Evolutionary conservation across 2,113 vertebrate genomes (phyloP).

Genomic region (Arizona elegans): DNA sequence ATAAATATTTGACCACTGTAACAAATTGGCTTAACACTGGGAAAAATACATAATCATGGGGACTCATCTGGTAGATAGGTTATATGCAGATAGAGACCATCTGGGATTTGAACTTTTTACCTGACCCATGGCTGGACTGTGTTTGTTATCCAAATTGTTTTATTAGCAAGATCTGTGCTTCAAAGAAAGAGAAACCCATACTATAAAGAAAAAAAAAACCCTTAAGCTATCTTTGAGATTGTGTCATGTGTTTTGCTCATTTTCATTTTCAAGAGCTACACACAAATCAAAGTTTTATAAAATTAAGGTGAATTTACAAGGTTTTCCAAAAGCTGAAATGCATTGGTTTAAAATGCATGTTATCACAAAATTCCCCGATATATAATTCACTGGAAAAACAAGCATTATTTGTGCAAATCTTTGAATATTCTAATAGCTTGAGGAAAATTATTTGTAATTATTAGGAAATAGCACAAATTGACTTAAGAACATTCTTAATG

Average conservation of each 20-base stretch:
- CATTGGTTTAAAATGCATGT: background rate
- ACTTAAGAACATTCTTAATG: slow-evolving; percentile 14
- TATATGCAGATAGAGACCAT: slow-evolving; percentile 32
- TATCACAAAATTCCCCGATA: slow-evolving; percentile 50
- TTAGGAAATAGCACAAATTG: slow-evolving; percentile 20
- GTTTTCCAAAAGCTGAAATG: slow-evolving; percentile 29
- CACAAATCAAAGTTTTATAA: background rate
- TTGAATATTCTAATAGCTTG: slow-evolving; percentile 45
- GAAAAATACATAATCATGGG: slow-evolving; percentile 48
- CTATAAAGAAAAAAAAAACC: background rate
- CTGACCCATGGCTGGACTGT: slow-evolving; percentile 53
- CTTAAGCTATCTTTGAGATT: slow-evolving; percentile 8
- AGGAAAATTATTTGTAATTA: slow-evolving; percentile 45
- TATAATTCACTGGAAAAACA: slow-evolving; percentile 11
- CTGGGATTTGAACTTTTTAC: slow-evolving; percentile 62
- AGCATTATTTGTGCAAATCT: slow-evolving; percentile 60
- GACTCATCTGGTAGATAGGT: slow-evolving; percentile 62
- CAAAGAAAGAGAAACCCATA: slow-evolving; percentile 31
- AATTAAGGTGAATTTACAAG: slow-evolving; percentile 15
- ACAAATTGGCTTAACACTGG: slow-evolving; percentile 50
- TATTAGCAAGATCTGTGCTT: slow-evolving; percentile 49
- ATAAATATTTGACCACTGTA: slow-evolving; percentile 72
- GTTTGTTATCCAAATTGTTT: slow-evolving; percentile 45
- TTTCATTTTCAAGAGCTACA: background rate
- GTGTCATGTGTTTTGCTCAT: slow-evolving; percentile 15